A percentile compares a stretch with the other conserved stretches of the same genome.
phyloP scores from a whole-genome alignment of 2,888 invertebrate species.

The Teinopalpus imperialis region DNA sequence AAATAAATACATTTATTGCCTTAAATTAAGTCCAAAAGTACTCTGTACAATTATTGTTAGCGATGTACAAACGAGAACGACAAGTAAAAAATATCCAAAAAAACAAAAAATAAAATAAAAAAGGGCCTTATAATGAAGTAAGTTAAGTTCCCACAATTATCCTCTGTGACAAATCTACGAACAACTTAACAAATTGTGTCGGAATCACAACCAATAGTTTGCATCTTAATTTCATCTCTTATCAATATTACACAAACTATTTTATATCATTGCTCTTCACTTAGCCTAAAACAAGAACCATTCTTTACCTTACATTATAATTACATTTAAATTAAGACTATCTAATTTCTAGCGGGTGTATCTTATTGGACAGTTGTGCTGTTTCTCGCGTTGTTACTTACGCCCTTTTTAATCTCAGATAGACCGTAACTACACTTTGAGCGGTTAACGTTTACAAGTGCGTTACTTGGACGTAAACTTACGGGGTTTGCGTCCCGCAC shows the following conservation, averaged over 20 bases:
- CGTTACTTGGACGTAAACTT: constrained; percentile 20
- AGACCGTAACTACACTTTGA: constrained; percentile 23
- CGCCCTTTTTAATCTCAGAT: constrained; percentile 34
- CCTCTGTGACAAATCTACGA: constrained; percentile 69
- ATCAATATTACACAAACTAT: constrained; percentile 80
- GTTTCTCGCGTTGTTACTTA: constrained; percentile 50
- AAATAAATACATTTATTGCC: constrained; percentile 83
- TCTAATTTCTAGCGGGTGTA: constrained; percentile 78
- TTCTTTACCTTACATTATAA: constrained; percentile 78
- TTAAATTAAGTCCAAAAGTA: constrained; percentile 82
- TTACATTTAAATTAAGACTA: constrained; percentile 79
- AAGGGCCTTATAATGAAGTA: constrained; percentile 68
- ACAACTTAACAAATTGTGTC: constrained; percentile 81
- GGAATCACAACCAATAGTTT: constrained; percentile 82
- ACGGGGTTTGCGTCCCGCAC: constrained; percentile 30
- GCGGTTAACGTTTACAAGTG: constrained; percentile 17
- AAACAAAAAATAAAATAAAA: constrained; percentile 56
- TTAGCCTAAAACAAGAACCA: constrained; percentile 80
- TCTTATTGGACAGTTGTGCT: constrained; percentile 70
- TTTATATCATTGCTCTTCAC: constrained; percentile 81
- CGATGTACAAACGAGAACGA: constrained; percentile 81
- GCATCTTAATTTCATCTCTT: constrained; percentile 79
- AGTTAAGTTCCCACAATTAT: constrained; percentile 62
- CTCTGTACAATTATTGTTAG: constrained; percentile 82
- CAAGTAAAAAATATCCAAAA: constrained; percentile 72